A percentile compares a stretch with the other conserved stretches of the same genome.
Evolutionary conservation across 64 coral and sea anemone species (phyloP).

Genomic region (Cladopsammia gracilis): DNA sequence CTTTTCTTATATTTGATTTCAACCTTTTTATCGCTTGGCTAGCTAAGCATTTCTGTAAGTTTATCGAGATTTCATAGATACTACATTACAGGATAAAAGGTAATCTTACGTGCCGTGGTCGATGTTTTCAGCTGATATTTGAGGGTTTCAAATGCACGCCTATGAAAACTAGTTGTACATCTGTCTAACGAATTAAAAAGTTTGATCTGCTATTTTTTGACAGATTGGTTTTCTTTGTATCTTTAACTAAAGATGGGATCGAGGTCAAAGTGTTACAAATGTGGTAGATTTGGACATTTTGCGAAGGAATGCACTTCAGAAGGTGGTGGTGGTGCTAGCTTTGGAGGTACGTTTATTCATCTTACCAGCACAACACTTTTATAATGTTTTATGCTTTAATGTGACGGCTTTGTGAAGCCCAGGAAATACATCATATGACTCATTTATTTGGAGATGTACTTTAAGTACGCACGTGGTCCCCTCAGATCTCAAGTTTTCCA

Average conservation of each 20-base stretch:
- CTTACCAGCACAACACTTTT: too few species aligned
- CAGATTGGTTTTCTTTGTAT: constrained; percentile 6
- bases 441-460: too few species aligned
- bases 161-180: neutral
- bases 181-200: neutral
- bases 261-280: constrained; percentile 62
- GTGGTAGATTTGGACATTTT: constrained; percentile 52
- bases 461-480: too few species aligned
- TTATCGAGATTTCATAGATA: neutral
- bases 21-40: neutral
- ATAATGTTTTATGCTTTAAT: too few species aligned
- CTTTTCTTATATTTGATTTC: neutral
- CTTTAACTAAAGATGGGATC: constrained; percentile 41
- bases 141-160: neutral
- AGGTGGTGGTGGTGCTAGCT: constrained; percentile 22
- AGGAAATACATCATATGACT: too few species aligned
- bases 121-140: neutral
- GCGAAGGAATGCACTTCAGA: constrained; percentile 45
- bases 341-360: constrained; percentile 46
- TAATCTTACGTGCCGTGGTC: neutral
- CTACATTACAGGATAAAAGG: neutral
- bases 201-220: neutral
- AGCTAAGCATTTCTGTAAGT: neutral
- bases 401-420: too few species aligned
- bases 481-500: too few species aligned